phyloP scores from a whole-genome alignment of 1,140 invertebrate genomes.

The Drosophila kikkawai region DNA sequence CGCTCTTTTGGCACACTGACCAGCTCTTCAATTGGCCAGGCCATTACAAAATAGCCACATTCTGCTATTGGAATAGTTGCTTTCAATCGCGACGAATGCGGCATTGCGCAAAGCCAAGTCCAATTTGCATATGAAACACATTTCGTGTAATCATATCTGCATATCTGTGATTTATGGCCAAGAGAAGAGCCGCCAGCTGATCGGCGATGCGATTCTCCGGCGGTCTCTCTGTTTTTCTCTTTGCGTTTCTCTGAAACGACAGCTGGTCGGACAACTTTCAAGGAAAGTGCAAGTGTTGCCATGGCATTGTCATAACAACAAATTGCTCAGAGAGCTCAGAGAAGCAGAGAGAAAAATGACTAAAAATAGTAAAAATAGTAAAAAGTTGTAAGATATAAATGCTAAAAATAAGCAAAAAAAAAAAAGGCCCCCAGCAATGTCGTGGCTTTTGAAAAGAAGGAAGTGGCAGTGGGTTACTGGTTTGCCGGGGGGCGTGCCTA shows the following conservation, averaged over 20 bases:
- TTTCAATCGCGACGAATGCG: conserved; percentile 46
- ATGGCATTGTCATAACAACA: conserved; percentile 68
- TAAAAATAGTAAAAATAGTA: neutral
- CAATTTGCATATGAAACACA: conserved; percentile 58
- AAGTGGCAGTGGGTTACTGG: conserved; percentile 77
- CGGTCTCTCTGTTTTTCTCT: conserved; percentile 14
- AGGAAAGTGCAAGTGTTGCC: conserved; percentile 83
- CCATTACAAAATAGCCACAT: conserved; percentile 43
- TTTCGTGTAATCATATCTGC: conserved; percentile 31
- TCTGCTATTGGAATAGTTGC: conserved; percentile 23
- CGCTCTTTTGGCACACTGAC: conserved; percentile 6
- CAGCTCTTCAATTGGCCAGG: conserved; percentile 37
- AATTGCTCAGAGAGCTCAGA: conserved; percentile 23
- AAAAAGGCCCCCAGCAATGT: conserved; percentile 46
- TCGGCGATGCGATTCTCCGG: conserved; percentile 17
- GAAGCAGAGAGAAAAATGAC: conserved; percentile 1
- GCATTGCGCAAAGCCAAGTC: conserved; percentile 40
- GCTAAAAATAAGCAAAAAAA: neutral
- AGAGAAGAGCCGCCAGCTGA: conserved; percentile 41
- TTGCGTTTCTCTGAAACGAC: conserved; percentile 16
- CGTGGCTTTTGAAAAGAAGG: conserved; percentile 65
- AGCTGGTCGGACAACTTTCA: conserved; percentile 72
- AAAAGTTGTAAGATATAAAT: conserved; percentile 6
- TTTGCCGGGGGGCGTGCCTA: conserved; percentile 37
- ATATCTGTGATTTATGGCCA: conserved; percentile 22